Percentiles rank a stretch among this genome's conserved stretches.
Evolutionary conservation across 2,113 vertebrate genomes (phyloP).

Genomic region (Hirundichthys speculiger): DNA sequence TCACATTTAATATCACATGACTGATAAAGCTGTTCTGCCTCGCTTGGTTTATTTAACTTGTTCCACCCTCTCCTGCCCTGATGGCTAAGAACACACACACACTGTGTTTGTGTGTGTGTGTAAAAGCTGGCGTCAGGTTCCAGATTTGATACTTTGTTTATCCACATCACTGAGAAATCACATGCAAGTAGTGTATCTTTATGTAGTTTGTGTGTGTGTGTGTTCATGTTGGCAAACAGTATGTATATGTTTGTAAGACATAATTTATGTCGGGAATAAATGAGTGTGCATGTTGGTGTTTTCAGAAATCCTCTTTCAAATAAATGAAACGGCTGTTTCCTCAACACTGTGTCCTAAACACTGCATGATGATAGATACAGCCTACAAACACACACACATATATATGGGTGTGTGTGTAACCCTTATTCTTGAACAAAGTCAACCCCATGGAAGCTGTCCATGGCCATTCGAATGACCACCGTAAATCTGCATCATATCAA

Average conservation of each 20-base stretch:
- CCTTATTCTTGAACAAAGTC: too few relatives aligned
- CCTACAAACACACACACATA: slow-evolving; percentile 15
- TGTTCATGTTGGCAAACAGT: neutral
- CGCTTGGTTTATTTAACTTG: slow-evolving; percentile 67
- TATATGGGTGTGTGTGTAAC: too few relatives aligned
- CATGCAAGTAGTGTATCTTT: slow-evolving; percentile 38
- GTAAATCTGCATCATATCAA: neutral
- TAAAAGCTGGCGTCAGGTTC: slow-evolving; percentile 27
- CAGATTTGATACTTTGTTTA: slow-evolving; percentile 56
- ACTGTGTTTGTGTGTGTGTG: too few relatives aligned
- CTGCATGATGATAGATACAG: slow-evolving; percentile 45
- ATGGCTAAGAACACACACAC: slow-evolving; percentile 66
- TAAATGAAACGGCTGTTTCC: slow-evolving; percentile 66
- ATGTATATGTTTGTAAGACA: slow-evolving; percentile 29
- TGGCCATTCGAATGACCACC: too few relatives aligned
- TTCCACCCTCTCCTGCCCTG: slow-evolving; percentile 52
- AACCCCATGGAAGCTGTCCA: too few relatives aligned
- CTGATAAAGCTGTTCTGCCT: slow-evolving; percentile 57
- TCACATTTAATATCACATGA: slow-evolving; percentile 53
- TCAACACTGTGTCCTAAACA: slow-evolving; percentile 44
- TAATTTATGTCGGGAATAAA: slow-evolving; percentile 33
- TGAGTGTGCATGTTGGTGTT: slow-evolving; percentile 43
- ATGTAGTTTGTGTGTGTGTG: slow-evolving; percentile 29
- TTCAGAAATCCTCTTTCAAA: slow-evolving; percentile 70
- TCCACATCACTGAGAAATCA: slow-evolving; percentile 32